Percentiles rank a stretch among this genome's conserved stretches.
Conservation (phyloP, 2,113 vertebrate genomes). For the Epinephelus fuscoguttatus region DNA sequence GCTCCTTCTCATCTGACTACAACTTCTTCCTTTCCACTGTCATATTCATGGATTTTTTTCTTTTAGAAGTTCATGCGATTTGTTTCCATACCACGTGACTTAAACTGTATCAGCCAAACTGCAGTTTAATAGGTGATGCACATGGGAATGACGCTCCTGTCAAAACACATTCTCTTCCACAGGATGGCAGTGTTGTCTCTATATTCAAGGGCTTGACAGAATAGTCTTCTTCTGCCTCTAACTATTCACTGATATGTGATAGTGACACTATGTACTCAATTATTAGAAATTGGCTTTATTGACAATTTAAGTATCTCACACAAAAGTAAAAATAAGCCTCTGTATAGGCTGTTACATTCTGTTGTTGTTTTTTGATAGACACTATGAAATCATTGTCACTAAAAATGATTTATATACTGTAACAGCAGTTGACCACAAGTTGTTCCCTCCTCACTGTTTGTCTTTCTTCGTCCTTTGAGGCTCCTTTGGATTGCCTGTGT, state of each 20-base stretch:
- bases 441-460: constrained; percentile 23
- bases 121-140: neutral
- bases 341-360: neutral
- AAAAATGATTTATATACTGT: neutral
- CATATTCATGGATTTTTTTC: neutral
- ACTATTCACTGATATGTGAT: neutral
- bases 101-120: neutral
- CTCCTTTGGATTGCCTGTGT: constrained; percentile 23
- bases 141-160: neutral
- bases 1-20: neutral
- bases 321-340: neutral
- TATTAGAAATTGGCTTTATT: neutral
- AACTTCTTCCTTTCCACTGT: neutral
- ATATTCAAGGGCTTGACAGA: neutral
- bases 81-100: neutral
- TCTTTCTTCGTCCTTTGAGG: constrained; percentile 44
- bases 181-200: constrained; percentile 65
- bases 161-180: constrained; percentile 43
- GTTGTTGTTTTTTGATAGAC: neutral
- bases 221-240: neutral
- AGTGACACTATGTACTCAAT: neutral
- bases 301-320: neutral
- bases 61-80: neutral
- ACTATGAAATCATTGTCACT: neutral
- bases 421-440: neutral